A percentile compares a stretch with the other conserved stretches of the same genome.
phyloP scores from a whole-genome alignment of 2,797 vertebrate species.

The Propithecus deckenii region DNA sequence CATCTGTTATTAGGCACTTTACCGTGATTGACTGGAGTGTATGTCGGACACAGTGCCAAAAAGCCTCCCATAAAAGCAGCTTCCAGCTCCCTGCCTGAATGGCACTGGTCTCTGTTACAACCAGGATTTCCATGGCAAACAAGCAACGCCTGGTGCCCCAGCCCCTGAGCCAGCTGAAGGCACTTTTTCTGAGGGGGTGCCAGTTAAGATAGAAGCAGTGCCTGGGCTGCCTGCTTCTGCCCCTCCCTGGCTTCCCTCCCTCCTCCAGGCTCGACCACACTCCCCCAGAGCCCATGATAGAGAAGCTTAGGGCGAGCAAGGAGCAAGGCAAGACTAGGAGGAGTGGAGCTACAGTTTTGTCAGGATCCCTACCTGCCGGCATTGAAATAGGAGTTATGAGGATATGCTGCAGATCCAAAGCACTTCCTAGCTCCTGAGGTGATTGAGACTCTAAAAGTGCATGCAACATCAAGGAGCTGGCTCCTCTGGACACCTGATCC shows the following conservation, averaged over 20 bases:
- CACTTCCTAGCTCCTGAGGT: constrained; percentile 38
- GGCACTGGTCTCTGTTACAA: constrained; percentile 67
- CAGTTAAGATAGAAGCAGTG: neutral
- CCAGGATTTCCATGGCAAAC: constrained; percentile 65
- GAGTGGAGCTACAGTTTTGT: neutral
- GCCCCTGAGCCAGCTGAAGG: constrained; percentile 39
- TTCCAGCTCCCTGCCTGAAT: constrained; percentile 73
- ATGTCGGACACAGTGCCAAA: constrained; percentile 81
- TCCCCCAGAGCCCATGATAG: neutral
- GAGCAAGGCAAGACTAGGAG: neutral
- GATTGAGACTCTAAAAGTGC: neutral
- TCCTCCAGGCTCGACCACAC: neutral
- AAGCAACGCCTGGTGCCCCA: constrained; percentile 13
- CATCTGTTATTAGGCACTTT: constrained; percentile 85
- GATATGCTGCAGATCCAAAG: neutral
- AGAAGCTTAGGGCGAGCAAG: neutral
- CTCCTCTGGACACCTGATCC: neutral
- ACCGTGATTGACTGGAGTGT: constrained; percentile 85
- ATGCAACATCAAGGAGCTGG: neutral
- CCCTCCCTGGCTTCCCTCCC: neutral
- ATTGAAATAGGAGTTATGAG: constrained; percentile 12
- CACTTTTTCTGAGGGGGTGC: neutral
- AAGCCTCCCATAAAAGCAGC: constrained; percentile 72
- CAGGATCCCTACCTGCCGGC: constrained; percentile 5
- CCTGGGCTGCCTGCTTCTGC: neutral